Evolutionary conservation across 2,888 invertebrate genomes (phyloP).

Genomic region (Endotricha flammealis): DNA sequence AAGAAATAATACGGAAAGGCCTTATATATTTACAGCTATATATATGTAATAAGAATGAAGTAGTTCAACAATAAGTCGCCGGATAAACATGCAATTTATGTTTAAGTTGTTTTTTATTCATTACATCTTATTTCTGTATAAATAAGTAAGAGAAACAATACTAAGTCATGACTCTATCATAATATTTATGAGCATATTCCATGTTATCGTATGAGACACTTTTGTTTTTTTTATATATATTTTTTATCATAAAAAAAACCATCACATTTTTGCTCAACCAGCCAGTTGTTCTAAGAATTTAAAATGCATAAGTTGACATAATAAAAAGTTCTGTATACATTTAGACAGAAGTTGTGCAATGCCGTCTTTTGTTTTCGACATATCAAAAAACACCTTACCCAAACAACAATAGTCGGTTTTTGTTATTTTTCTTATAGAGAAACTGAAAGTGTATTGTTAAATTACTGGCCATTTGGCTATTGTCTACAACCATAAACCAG

Average conservation of each 20-base stretch:
- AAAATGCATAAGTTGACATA: conserved; percentile 16
- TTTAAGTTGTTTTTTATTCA: conserved; percentile 10
- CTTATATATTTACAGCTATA: neutral
- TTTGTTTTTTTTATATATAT: conserved; percentile 24
- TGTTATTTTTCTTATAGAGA: conserved; percentile 62
- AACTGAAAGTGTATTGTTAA: conserved; percentile 73
- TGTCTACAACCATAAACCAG: conserved; percentile 63
- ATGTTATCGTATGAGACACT: conserved; percentile 27
- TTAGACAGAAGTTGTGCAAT: conserved; percentile 56
- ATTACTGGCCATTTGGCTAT: conserved; percentile 40
- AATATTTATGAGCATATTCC: conserved; percentile 26
- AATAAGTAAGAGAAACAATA: conserved; percentile 9
- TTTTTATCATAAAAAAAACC: conserved; percentile 43
- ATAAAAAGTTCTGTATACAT: conserved; percentile 42
- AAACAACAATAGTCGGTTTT: conserved; percentile 35
- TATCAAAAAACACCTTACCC: conserved; percentile 73
- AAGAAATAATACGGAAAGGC: too few species aligned
- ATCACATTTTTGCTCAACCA: conserved; percentile 10
- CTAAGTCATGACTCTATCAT: conserved; percentile 7
- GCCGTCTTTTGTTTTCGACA: conserved; percentile 47
- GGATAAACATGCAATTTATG: conserved; percentile 1
- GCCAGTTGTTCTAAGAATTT: conserved; percentile 29
- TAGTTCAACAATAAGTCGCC: neutral
- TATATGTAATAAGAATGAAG: neutral
- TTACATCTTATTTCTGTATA: conserved; percentile 4